These are phyloP conservation scores for Aphelenchoides fujianensis DNA, from an alignment of 1,140 invertebrate species.

Conservation along the genomic window DNA sequence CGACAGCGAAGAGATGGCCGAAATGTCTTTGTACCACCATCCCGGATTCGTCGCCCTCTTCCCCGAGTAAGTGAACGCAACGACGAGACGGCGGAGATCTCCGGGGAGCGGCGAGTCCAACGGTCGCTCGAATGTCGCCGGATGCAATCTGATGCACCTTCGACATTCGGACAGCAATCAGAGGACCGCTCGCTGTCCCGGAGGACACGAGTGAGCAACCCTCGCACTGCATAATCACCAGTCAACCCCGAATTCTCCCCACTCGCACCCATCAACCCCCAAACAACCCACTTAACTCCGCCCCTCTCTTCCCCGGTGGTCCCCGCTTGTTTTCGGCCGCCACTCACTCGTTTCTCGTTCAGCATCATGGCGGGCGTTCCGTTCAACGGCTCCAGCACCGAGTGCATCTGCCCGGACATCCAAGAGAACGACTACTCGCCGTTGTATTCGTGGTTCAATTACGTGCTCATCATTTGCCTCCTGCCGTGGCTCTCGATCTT, in stretches of 20 bases:
- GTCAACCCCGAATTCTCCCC: too few species aligned
- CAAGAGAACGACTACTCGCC: slow-evolving; percentile 59
- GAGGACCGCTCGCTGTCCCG: neutral
- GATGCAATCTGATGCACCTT: too few species aligned
- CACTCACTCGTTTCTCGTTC: neutral
- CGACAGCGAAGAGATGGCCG: neutral
- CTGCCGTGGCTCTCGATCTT: slow-evolving; percentile 56
- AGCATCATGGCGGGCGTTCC: slow-evolving; percentile 12
- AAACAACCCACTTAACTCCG: too few species aligned
- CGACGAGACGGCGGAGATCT: too few species aligned
- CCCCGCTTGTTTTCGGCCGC: neutral
- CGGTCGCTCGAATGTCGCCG: too few species aligned
- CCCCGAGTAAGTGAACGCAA: neutral
- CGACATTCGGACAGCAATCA: too few species aligned
- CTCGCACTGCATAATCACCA: neutral
- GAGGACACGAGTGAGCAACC: neutral
- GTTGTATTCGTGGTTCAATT: slow-evolving; percentile 62
- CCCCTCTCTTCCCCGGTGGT: neutral
- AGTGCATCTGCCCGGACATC: slow-evolving; percentile 50
- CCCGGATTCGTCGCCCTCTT: neutral
- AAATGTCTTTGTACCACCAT: neutral
- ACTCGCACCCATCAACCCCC: neutral
- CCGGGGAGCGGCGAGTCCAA: neutral
- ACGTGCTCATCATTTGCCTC: slow-evolving; percentile 56
- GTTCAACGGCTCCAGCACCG: slow-evolving; percentile 32